These are phyloP conservation scores for Haemorhous mexicanus DNA, from an alignment of 2,113 vertebrate genomes.

Conservation along the genomic window DNA sequence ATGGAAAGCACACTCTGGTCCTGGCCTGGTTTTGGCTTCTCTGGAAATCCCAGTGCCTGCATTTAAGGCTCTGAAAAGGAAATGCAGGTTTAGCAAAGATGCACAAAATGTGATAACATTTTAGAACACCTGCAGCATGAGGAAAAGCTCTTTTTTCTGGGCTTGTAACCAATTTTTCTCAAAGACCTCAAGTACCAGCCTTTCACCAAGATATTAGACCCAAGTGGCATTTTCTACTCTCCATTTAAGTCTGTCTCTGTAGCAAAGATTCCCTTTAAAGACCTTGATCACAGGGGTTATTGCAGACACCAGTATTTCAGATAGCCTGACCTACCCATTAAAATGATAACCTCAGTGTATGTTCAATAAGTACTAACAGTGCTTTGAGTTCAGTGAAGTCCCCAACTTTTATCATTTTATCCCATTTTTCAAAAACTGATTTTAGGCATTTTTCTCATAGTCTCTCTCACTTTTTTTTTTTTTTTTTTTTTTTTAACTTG, in stretches of 20 bases:
- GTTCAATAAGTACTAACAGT: not conserved
- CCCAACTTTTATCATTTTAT: not conserved
- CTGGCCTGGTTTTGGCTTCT: not conserved
- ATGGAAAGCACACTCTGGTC: not conserved
- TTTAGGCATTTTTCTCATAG: not conserved
- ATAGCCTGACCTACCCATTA: not conserved
- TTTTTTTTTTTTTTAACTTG: not conserved
- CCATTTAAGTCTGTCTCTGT: not conserved
- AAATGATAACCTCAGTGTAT: not conserved
- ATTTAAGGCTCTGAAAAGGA: not conserved
- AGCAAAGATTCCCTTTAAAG: not conserved
- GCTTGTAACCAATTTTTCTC: not conserved
- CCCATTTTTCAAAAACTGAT: not conserved
- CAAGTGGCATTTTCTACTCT: not conserved
- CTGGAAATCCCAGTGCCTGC: not conserved
- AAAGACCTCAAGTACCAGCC: not conserved
- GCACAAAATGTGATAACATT: not conserved
- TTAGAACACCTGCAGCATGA: not conserved
- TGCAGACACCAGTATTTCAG: not conserved
- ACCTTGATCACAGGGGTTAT: not conserved
- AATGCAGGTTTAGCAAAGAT: not conserved
- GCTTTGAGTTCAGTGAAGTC: not conserved
- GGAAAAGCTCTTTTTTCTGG: not conserved
- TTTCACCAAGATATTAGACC: not conserved
- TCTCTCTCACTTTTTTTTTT: not conserved